Conservation (phyloP, 2,113 vertebrate species). For the Mionectes macconnelli region DNA sequence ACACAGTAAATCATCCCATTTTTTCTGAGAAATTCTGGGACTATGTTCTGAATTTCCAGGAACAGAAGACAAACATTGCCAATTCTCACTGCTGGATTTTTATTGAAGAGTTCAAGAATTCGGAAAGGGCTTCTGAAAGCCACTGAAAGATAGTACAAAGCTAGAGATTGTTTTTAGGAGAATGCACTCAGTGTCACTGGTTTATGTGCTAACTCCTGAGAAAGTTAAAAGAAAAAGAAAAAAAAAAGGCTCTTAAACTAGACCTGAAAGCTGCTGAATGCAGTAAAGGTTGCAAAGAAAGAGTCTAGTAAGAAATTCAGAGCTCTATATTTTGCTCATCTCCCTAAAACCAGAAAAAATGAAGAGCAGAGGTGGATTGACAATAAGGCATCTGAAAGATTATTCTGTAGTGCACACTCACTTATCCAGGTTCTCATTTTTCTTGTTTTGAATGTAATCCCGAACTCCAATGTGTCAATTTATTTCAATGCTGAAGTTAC, state of each 20-base stretch:
- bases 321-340: background rate
- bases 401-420: background rate
- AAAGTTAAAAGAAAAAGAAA: background rate
- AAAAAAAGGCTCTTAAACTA: background rate
- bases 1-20: slow-evolving; percentile 84
- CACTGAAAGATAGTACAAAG: slow-evolving; percentile 29
- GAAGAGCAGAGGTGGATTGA: background rate
- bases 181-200: background rate
- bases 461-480: background rate
- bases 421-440: background rate
- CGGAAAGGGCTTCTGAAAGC: slow-evolving; percentile 52
- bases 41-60: slow-evolving; percentile 88
- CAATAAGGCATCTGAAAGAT: background rate
- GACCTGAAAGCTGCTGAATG: background rate
- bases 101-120: slow-evolving; percentile 76
- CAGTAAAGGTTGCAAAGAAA: background rate
- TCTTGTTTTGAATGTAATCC: background rate
- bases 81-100: slow-evolving; percentile 78
- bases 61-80: slow-evolving; percentile 79
- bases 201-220: background rate
- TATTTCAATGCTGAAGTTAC: background rate
- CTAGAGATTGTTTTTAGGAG: slow-evolving; percentile 8
- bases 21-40: slow-evolving; percentile 93
- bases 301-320: background rate
- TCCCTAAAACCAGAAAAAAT: background rate